Conservation (phyloP, 2,888 invertebrate species). For the Himalopsyche kuldschensis region DNA sequence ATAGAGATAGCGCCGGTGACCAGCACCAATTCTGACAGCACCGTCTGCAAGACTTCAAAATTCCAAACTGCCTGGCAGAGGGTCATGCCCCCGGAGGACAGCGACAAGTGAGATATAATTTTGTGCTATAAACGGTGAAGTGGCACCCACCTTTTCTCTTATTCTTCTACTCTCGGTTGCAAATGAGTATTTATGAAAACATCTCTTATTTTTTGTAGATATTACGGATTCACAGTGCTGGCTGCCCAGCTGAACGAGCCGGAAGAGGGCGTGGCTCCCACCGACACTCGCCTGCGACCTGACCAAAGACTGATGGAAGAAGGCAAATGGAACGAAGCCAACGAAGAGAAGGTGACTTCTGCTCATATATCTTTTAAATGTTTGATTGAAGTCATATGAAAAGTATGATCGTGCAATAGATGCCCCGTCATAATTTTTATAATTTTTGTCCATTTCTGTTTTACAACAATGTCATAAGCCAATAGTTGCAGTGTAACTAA, state of each 20-base stretch:
- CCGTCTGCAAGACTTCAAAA: slow-evolving; percentile 90
- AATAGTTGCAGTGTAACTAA: too few relatives aligned
- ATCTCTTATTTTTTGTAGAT: slow-evolving; percentile 49
- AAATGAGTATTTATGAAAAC: too few relatives aligned
- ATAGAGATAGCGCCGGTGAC: slow-evolving; percentile 93
- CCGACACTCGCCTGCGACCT: slow-evolving; percentile 89
- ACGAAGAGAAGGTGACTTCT: slow-evolving; percentile 69
- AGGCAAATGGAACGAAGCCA: slow-evolving; percentile 90
- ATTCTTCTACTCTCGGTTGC: too few relatives aligned
- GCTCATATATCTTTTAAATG: background rate
- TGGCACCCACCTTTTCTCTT: too few relatives aligned
- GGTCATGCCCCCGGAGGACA: slow-evolving; percentile 68
- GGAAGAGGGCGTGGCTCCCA: slow-evolving; percentile 90
- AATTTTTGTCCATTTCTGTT: too few relatives aligned
- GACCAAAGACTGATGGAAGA: slow-evolving; percentile 98
- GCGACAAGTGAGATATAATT: slow-evolving; percentile 60
- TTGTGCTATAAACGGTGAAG: background rate
- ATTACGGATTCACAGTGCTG: slow-evolving; percentile 93
- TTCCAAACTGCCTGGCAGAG: slow-evolving; percentile 87
- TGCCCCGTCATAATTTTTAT: too few relatives aligned
- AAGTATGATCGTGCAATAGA: too few relatives aligned
- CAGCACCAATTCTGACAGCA: slow-evolving; percentile 72
- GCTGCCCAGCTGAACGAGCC: slow-evolving; percentile 96
- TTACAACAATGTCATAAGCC: too few relatives aligned
- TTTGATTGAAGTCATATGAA: too few relatives aligned